Evolutionary conservation across 2,113 vertebrate genomes (phyloP), one percentile per base, ranked within the genome.

Genomic region (Paedocypris sp.): DNA sequence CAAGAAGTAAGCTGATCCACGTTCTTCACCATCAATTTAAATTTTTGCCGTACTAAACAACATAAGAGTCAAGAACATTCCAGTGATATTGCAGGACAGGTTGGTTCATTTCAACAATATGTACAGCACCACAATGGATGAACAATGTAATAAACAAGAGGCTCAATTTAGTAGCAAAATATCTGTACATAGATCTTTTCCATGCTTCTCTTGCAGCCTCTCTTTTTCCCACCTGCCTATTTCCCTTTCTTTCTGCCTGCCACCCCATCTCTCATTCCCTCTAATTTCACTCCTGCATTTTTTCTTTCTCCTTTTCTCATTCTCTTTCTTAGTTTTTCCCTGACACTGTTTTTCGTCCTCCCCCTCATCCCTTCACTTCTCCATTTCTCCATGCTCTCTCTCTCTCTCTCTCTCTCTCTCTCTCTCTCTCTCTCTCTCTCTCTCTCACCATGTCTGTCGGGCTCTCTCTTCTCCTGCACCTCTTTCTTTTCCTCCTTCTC

Each of bases 161-260:
- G 62, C 57, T 68, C 58, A 58, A 56, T 53, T 72, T 72, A 58
- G 62, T 72, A 72, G 70, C 66, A 72, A 72, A 72, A 72, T 72
- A 72, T 72, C 66, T 72, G 66, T 72, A 72, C 67, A 72, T 69
- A n/a, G n/a, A n/a, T n/a, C n/a, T n/a, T n/a, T n/a, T n/a, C n/a
- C n/a, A n/a, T n/a, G n/a, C n/a, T n/a, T n/a, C n/a, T n/a, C n/a
- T n/a, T n/a, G n/a, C n/a, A n/a, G n/a, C n/a, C n/a, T n/a, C n/a
- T n/a, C n/a, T n/a, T n/a, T n/a, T n/a, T n/a, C n/a, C n/a, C n/a
- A n/a, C n/a, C n/a, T n/a, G n/a, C n/a, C n/a, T n/a, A n/a, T n/a
- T n/a, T n/a, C n/a, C n/a, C n/a, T n/a, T n/a, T n/a, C n/a, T n/a
- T n/a, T n/a, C n/a, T n/a, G n/a, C n/a, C n/a, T n/a, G n/a, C n/a